Percentiles rank a stretch among this genome's conserved stretches.
Evolutionary conservation across 2,797 vertebrate species (phyloP).

Genomic region (Gambelia wislizenii): DNA sequence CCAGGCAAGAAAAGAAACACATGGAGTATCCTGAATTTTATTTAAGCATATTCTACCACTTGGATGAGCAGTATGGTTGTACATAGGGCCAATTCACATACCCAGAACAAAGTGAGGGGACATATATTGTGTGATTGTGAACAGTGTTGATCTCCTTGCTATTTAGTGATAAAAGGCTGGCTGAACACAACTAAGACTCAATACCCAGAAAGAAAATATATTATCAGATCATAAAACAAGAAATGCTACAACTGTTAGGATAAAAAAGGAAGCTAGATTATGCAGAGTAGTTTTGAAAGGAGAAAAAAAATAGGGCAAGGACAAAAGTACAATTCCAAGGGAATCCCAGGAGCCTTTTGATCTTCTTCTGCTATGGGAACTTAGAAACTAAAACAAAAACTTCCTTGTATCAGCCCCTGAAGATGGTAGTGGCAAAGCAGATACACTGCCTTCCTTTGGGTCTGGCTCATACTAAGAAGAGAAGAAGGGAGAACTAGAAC

Average conservation of each 20-base stretch:
- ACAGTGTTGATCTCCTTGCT: not conserved
- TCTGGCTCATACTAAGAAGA: accelerated
- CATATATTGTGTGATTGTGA: not conserved
- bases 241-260: not conserved
- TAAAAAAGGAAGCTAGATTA: conserved; percentile 25
- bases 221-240: not conserved
- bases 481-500: not conserved
- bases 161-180: conserved; percentile 4
- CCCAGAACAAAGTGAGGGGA: not conserved
- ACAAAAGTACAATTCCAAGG: not conserved
- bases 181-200: not conserved
- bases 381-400: not conserved
- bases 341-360: not conserved
- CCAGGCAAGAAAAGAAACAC: not conserved
- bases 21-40: not conserved
- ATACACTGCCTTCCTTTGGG: accelerated
- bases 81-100: not conserved
- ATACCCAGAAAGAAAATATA: not conserved
- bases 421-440: not conserved
- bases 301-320: conserved; percentile 25
- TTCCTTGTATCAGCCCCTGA: not conserved
- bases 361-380: not conserved
- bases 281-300: conserved; percentile 12
- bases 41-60: not conserved
- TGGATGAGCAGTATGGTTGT: not conserved